Evolutionary conservation across 2,888 invertebrate species (phyloP).

Genomic region (Dioctria rufipes): DNA sequence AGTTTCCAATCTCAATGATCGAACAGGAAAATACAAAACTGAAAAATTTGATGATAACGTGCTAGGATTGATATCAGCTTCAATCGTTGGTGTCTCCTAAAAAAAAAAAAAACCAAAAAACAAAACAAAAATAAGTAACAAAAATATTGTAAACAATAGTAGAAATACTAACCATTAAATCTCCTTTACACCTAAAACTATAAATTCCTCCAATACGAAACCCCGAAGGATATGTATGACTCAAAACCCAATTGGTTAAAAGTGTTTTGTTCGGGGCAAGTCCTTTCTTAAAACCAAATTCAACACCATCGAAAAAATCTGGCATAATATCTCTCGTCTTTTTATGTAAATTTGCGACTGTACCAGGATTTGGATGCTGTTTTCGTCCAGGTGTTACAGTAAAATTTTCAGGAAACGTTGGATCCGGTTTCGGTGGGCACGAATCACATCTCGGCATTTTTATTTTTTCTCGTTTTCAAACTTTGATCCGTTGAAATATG

Average conservation of each 20-base stretch:
- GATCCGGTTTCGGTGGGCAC: constrained; percentile 9
- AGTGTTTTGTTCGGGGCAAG: constrained; percentile 67
- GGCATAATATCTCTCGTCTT: constrained; percentile 69
- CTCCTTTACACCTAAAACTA: constrained; percentile 63
- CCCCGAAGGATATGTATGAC: constrained; percentile 68
- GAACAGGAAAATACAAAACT: constrained; percentile 66
- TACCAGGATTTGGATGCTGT: constrained; percentile 68
- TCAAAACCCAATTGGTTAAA: constrained; percentile 66
- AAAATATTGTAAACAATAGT: not conserved
- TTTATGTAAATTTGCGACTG: constrained; percentile 67
- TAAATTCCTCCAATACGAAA: constrained; percentile 69
- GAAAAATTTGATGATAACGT: constrained; percentile 68
- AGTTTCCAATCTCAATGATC: constrained; percentile 62
- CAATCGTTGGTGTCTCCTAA: constrained; percentile 68
- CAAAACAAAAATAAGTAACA: too few species aligned
- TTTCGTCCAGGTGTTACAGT: constrained; percentile 63
- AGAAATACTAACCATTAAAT: constrained; percentile 65
- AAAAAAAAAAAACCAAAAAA: constrained; percentile 19
- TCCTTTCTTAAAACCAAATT: constrained; percentile 65
- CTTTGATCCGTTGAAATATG: not conserved
- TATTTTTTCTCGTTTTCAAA: not conserved
- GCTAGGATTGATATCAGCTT: constrained; percentile 69
- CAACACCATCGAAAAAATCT: constrained; percentile 68
- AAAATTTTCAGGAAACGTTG: constrained; percentile 66
- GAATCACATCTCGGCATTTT: constrained; percentile 36